Evolutionary conservation across 2,113 vertebrate species (phyloP).

Genomic region (Hassar affinis): DNA sequence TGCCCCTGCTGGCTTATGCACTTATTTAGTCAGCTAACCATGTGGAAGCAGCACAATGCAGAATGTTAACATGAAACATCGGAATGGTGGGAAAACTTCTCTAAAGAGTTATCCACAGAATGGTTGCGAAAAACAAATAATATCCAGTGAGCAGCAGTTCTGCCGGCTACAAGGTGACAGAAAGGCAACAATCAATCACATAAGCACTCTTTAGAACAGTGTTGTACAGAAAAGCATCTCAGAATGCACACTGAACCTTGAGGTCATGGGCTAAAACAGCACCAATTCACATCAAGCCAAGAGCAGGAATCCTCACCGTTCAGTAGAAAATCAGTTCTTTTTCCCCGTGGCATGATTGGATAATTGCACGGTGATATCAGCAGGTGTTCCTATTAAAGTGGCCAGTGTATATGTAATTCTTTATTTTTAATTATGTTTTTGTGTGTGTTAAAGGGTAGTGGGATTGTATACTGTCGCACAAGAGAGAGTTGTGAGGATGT

Average conservation of each 20-base stretch:
- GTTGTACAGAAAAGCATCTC: not conserved
- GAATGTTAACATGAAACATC: not conserved
- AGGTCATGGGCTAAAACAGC: not conserved
- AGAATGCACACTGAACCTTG: not conserved
- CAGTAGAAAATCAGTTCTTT: not conserved
- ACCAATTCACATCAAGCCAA: not conserved
- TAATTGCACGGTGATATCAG: not conserved
- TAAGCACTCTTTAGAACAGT: not conserved
- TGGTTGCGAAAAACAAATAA: not conserved
- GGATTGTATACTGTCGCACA: slow-evolving; percentile 95
- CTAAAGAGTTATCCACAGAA: too few relatives aligned
- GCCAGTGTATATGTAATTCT: slow-evolving; percentile 34
- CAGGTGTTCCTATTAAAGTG: not conserved
- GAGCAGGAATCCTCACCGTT: not conserved
- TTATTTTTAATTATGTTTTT: not conserved
- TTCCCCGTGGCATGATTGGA: not conserved
- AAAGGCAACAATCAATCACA: not conserved
- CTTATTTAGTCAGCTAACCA: not conserved
- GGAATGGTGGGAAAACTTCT: not conserved
- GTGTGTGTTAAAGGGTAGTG: slow-evolving; percentile 79
- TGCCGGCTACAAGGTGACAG: not conserved
- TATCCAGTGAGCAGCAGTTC: not conserved
- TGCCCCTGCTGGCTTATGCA: not conserved
- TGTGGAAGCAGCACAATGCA: not conserved
- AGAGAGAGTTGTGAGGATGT: slow-evolving; percentile 90